These are phyloP conservation scores for Thera britannica DNA, from an alignment of 2,888 invertebrate genomes.

Conservation along the genomic window DNA sequence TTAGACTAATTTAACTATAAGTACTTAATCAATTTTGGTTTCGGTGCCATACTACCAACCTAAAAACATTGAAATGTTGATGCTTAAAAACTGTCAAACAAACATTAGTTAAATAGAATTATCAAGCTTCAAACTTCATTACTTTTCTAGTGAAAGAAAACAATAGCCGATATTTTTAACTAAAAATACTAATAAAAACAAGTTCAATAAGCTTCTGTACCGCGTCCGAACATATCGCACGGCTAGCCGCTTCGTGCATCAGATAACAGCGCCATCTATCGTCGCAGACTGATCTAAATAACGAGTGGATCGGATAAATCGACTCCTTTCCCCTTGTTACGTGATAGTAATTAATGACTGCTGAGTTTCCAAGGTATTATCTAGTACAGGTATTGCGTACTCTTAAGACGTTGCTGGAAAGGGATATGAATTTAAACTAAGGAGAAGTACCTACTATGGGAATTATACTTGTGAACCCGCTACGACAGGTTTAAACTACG, in stretches of 20 bases:
- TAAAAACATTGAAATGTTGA: no score
- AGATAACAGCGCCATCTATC: conserved; percentile 79
- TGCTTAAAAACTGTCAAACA: no score
- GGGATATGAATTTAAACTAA: no score
- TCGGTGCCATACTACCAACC: no score
- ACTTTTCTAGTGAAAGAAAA: no score
- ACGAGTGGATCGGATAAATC: conserved; percentile 78
- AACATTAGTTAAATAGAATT: no score
- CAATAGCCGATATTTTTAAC: not conserved
- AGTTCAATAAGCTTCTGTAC: conserved; percentile 18
- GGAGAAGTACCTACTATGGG: no score
- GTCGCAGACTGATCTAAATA: conserved; percentile 77
- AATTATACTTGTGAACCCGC: no score
- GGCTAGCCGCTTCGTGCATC: conserved; percentile 65
- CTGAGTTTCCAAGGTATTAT: conserved; percentile 17
- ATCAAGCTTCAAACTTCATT: no score
- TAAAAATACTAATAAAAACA: not conserved
- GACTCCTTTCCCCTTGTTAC: conserved; percentile 69
- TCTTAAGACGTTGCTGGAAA: not conserved
- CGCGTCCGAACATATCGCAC: conserved; percentile 26
- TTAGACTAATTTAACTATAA: no score
- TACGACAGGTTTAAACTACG: no score
- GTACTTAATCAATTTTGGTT: no score
- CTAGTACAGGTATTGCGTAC: conserved; percentile 18
- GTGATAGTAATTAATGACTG: conserved; percentile 74